These are phyloP conservation scores for Podiceps cristatus DNA, from an alignment of 2,113 vertebrate genomes.

Conservation along the genomic window DNA sequence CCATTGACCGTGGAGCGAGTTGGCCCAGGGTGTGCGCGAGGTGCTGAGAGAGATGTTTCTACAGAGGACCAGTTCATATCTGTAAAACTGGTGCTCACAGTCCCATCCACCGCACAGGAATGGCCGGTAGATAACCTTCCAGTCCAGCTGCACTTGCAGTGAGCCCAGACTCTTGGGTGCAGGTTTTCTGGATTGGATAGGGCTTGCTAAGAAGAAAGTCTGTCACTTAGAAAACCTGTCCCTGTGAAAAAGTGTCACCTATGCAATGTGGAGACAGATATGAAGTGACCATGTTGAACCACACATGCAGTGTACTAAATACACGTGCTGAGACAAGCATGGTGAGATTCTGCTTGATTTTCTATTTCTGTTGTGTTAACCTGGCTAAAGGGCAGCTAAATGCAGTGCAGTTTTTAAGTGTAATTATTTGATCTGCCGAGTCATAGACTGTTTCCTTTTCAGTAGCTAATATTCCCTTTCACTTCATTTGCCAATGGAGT, in stretches of 20 bases:
- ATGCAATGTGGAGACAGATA: background rate
- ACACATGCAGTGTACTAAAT: accelerated
- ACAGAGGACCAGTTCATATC: background rate
- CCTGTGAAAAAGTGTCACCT: background rate
- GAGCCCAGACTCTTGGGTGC: background rate
- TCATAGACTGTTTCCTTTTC: background rate
- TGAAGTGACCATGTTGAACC: background rate
- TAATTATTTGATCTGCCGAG: slow-evolving; percentile 1
- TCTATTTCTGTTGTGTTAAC: background rate
- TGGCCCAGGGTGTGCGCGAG: background rate
- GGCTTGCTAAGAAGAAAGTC: background rate
- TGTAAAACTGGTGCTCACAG: accelerated
- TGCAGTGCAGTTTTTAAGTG: background rate
- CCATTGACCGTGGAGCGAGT: background rate
- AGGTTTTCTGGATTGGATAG: accelerated
- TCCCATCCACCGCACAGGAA: accelerated
- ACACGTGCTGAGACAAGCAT: too few relatives aligned
- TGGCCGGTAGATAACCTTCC: background rate
- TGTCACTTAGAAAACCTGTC: background rate
- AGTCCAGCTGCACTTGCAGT: accelerated
- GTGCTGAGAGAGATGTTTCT: background rate
- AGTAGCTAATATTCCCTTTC: background rate
- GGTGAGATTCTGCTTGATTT: background rate
- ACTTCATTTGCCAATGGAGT: background rate
- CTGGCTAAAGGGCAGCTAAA: background rate